These are phyloP conservation scores for Aquatica leii DNA, from an alignment of 2,888 invertebrate genomes.

Conservation along the genomic window DNA sequence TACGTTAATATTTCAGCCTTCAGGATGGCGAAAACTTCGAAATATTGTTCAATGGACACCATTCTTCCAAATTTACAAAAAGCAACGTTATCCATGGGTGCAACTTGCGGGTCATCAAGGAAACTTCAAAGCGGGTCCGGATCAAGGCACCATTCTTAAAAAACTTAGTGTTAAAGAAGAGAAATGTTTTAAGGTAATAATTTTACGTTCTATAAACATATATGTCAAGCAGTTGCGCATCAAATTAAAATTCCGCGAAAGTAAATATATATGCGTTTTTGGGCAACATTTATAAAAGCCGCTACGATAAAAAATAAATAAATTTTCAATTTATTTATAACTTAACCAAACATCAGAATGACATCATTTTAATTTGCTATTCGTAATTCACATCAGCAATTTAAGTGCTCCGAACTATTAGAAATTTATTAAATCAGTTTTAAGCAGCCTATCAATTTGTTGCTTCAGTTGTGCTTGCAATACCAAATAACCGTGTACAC, in stretches of 20 bases:
- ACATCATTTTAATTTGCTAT: too few relatives aligned
- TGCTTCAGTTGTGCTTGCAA: too few relatives aligned
- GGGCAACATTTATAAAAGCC: neutral
- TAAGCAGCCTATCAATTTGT: too few relatives aligned
- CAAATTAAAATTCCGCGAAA: neutral
- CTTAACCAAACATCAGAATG: neutral
- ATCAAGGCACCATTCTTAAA: conserved; percentile 93
- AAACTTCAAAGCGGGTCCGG: conserved; percentile 92
- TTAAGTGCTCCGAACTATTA: too few relatives aligned
- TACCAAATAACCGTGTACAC: too few relatives aligned
- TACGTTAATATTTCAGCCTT: conserved; percentile 88
- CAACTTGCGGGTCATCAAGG: conserved; percentile 96
- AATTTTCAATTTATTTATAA: neutral
- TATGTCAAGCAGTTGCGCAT: too few relatives aligned
- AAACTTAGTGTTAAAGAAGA: conserved; percentile 91
- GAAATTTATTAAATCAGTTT: too few relatives aligned
- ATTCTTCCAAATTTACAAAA: conserved; percentile 96
- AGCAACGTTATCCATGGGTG: conserved; percentile 95
- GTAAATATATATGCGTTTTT: neutral
- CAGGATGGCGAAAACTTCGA: conserved; percentile 92
- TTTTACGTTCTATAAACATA: neutral
- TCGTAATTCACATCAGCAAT: too few relatives aligned
- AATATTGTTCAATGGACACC: conserved; percentile 97
- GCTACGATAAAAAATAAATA: too few relatives aligned
- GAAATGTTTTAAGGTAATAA: conserved; percentile 75